Evolutionary conservation across 1,140 invertebrate species (phyloP).

Genomic region (Vollenhovia emeryi): DNA sequence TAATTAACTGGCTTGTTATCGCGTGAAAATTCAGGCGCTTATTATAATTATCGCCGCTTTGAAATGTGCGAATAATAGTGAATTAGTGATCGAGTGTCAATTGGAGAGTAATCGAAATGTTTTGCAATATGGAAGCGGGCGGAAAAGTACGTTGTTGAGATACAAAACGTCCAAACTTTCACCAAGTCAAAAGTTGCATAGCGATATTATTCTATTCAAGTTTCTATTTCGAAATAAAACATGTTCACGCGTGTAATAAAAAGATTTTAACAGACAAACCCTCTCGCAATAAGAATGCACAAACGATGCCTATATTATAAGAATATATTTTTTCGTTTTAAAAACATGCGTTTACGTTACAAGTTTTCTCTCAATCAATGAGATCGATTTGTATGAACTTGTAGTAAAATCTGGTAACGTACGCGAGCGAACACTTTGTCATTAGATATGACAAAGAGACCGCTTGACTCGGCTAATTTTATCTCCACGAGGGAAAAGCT

Average conservation of each 20-base stretch:
- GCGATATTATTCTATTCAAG: not conserved
- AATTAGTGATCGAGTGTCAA: not conserved
- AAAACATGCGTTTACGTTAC: not conserved
- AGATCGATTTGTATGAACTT: not conserved
- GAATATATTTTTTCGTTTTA: not conserved
- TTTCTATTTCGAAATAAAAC: not conserved
- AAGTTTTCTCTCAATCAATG: not conserved
- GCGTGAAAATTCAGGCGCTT: not conserved
- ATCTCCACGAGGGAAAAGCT: not conserved
- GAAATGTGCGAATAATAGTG: not conserved
- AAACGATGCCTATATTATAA: too few species aligned
- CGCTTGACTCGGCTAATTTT: not conserved
- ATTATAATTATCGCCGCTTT: not conserved
- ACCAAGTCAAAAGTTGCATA: not conserved
- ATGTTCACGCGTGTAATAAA: not conserved
- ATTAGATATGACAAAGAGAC: not conserved
- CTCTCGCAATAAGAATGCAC: not conserved
- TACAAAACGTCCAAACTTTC: not conserved
- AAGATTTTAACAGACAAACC: not conserved
- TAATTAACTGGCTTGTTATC: not conserved
- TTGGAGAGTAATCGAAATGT: constrained; percentile 11
- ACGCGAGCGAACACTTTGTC: not conserved
- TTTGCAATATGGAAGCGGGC: not conserved
- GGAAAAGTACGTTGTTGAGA: not conserved
- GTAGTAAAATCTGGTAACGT: not conserved